Conservation (phyloP, 2,888 invertebrate species). For the Dynastes maya region DNA sequence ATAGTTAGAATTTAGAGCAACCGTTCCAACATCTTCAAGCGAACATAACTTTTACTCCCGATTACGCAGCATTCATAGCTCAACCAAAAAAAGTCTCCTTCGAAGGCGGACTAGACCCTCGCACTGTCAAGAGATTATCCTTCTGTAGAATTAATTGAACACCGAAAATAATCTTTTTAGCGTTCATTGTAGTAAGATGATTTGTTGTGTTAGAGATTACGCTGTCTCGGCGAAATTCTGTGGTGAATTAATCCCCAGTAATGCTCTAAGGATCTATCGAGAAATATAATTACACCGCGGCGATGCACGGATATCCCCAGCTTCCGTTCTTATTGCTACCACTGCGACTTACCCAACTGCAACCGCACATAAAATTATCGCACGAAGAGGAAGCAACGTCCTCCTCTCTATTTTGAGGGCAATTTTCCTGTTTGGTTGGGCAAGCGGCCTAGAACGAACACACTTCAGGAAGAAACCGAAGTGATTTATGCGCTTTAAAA, state of each 20-base stretch:
- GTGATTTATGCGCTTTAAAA: conserved; percentile 58
- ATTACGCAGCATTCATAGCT: too few species aligned
- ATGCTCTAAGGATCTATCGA: conserved; percentile 39
- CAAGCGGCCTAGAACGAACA: not conserved
- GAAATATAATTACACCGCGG: conserved; percentile 40
- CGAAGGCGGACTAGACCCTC: too few species aligned
- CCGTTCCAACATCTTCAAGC: too few species aligned
- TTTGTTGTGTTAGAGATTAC: conserved; percentile 42
- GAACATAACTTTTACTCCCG: too few species aligned
- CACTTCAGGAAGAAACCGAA: conserved; percentile 40
- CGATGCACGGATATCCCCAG: conserved; percentile 20
- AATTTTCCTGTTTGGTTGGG: conserved; percentile 49
- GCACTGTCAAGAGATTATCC: not conserved
- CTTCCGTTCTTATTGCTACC: not conserved
- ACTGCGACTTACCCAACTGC: conserved; percentile 1
- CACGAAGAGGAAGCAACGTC: conserved; percentile 6
- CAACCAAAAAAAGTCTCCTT: too few species aligned
- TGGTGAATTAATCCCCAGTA: conserved; percentile 37
- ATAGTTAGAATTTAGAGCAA: too few species aligned
- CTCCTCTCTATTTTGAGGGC: conserved; percentile 54
- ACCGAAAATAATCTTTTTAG: conserved; percentile 34
- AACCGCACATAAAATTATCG: conserved; percentile 23
- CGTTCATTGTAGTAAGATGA: conserved; percentile 42
- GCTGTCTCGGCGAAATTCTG: conserved; percentile 30
- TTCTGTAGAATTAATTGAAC: conserved; percentile 39